Percentiles rank a stretch among this genome's conserved stretches.
Evolutionary conservation across 2,888 invertebrate species (phyloP).

Genomic region (Lepetodrilus schrolli): DNA sequence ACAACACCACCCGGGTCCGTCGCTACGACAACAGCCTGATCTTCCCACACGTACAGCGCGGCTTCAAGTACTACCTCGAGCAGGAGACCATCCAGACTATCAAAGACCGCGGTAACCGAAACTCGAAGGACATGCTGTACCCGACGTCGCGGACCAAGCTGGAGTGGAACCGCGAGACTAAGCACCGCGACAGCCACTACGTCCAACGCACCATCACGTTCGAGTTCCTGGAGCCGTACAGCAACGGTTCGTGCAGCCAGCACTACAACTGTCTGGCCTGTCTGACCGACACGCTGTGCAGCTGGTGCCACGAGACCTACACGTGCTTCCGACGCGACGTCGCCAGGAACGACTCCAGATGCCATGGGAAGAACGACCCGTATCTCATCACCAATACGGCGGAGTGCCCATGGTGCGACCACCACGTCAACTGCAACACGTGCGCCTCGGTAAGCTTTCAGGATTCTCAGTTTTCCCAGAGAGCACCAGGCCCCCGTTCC

Average conservation of each 20-base stretch:
- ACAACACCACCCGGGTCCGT: constrained; percentile 36
- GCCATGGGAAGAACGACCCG: constrained; percentile 36
- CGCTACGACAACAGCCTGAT: constrained; percentile 45
- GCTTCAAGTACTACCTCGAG: constrained; percentile 66
- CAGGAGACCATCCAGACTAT: constrained; percentile 36
- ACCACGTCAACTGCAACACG: constrained; percentile 90
- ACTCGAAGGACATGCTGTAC: constrained; percentile 32
- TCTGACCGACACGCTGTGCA: constrained; percentile 89
- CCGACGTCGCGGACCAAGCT: constrained; percentile 52
- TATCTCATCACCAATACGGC: constrained; percentile 88
- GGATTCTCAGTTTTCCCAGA: too few relatives aligned
- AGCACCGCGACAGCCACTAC: constrained; percentile 22
- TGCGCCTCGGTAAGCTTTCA: constrained; percentile 83
- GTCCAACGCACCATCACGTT: constrained; percentile 60
- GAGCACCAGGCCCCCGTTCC: too few relatives aligned
- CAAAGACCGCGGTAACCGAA: constrained; percentile 11
- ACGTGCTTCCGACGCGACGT: not conserved
- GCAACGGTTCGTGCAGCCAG: constrained; percentile 80
- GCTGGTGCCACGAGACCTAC: constrained; percentile 84
- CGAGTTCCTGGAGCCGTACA: constrained; percentile 85
- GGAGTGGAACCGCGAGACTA: constrained; percentile 59
- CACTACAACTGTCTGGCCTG: constrained; percentile 91
- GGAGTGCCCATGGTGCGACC: constrained; percentile 90
- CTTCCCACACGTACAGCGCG: constrained; percentile 60
- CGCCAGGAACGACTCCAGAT: constrained; percentile 32